Percentiles rank a stretch among this genome's conserved stretches.
Evolutionary conservation across 2,797 vertebrate genomes (phyloP).

Genomic region (Champsocephalus esox): DNA sequence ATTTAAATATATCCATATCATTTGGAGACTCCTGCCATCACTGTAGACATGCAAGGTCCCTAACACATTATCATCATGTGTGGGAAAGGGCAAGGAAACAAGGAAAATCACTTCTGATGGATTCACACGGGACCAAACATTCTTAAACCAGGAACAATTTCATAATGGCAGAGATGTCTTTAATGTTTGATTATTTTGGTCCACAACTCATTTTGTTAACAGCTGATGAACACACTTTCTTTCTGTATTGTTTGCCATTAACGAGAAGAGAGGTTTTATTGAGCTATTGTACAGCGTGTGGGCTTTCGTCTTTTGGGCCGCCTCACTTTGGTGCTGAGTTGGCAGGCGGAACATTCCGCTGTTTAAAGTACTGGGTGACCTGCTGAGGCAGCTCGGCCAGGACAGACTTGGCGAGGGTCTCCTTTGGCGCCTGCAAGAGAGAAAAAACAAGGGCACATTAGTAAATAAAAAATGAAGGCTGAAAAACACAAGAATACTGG

Average conservation of each 20-base stretch:
- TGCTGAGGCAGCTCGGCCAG: slow-evolving; percentile 98
- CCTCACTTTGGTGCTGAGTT: slow-evolving; percentile 89
- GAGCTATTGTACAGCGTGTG: slow-evolving; percentile 53
- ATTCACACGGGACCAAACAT: slow-evolving; percentile 46
- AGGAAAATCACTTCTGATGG: slow-evolving; percentile 42
- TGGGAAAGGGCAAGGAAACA: slow-evolving; percentile 44
- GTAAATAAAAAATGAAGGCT: background rate
- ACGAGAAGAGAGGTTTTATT: slow-evolving; percentile 50
- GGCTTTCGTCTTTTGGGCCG: background rate
- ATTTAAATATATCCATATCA: slow-evolving; percentile 22
- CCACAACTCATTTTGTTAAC: slow-evolving; percentile 44
- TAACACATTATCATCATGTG: slow-evolving; percentile 29
- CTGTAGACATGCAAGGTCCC: slow-evolving; percentile 37
- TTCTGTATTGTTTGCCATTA: slow-evolving; percentile 42
- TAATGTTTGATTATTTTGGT: slow-evolving; percentile 22
- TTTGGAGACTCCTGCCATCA: slow-evolving; percentile 29
- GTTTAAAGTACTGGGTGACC: slow-evolving; percentile 98
- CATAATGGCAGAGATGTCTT: slow-evolving; percentile 40
- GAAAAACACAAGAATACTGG: background rate
- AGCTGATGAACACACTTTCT: slow-evolving; percentile 50
- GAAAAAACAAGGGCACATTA: slow-evolving; percentile 4
- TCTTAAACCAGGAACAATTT: slow-evolving; percentile 40
- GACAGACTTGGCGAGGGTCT: slow-evolving; percentile 97
- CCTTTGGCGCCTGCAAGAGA: slow-evolving; percentile 92
- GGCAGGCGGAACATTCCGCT: slow-evolving; percentile 92